Conservation (phyloP, 1,140 invertebrate species). For the Drosophila tristis region DNA sequence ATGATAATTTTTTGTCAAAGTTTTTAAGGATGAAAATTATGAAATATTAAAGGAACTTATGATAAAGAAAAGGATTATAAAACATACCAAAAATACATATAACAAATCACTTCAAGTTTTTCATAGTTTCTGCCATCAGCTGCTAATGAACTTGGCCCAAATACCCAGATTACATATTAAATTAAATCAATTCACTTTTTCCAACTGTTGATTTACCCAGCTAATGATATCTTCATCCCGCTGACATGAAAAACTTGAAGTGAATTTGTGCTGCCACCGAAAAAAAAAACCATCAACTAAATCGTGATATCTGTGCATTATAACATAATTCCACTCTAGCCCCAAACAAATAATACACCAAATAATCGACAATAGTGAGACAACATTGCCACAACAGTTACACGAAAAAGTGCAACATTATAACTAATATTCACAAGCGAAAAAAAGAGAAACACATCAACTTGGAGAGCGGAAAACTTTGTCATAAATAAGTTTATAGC, state of each 20-base stretch:
- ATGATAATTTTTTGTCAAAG: conserved; percentile 1
- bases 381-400: conserved; percentile 30
- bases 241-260: conserved; percentile 54
- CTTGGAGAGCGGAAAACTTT: conserved; percentile 64
- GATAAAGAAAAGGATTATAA: conserved; percentile 21
- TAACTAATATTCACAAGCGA: conserved; percentile 61
- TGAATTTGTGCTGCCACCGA: conserved; percentile 58
- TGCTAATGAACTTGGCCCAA: conserved; percentile 22
- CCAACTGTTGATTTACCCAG: conserved; percentile 17
- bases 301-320: conserved; percentile 70
- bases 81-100: background rate
- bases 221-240: conserved; percentile 23
- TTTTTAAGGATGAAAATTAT: conserved; percentile 13
- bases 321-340: conserved; percentile 55
- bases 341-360: conserved; percentile 47
- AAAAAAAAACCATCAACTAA: conserved; percentile 50
- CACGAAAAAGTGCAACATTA: conserved; percentile 62
- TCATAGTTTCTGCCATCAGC: no score
- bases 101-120: conserved; percentile 54
- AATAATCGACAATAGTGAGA: conserved; percentile 52
- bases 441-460: conserved; percentile 45
- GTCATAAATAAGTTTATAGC: conserved; percentile 62
- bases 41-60: conserved; percentile 4
- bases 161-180: background rate
- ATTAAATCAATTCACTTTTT: conserved; percentile 10